phyloP scores from a whole-genome alignment of 2,888 invertebrate genomes.

The Entomobrya multifasciata region DNA sequence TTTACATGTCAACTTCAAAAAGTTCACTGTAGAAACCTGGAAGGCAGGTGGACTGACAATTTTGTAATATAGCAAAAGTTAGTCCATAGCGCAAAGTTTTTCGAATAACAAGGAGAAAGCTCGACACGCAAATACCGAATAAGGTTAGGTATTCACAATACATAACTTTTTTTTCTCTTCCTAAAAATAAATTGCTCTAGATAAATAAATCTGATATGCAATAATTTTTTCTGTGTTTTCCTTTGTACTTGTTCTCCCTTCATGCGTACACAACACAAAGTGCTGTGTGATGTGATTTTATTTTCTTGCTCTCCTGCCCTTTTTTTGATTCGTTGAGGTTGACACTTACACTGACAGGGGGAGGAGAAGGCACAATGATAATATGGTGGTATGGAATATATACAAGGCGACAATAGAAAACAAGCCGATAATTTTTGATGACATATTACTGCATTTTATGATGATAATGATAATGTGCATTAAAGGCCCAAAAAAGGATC shows the following conservation, averaged over 20 bases:
- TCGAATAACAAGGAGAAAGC: no score
- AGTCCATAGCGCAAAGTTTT: no score
- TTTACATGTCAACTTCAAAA: no score
- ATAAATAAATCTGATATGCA: slow-evolving; percentile 46
- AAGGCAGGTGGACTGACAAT: no score
- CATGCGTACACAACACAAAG: not conserved
- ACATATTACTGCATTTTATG: slow-evolving; percentile 60
- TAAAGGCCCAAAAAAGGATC: slow-evolving; percentile 51
- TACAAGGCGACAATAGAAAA: slow-evolving; percentile 59
- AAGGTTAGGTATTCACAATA: slow-evolving; percentile 1
- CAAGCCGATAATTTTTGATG: slow-evolving; percentile 70
- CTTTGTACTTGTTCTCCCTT: not conserved
- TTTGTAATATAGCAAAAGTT: no score
- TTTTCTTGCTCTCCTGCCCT: not conserved
- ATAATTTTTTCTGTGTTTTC: slow-evolving; percentile 26
- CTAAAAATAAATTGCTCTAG: slow-evolving; percentile 59
- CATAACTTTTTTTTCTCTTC: slow-evolving; percentile 43
- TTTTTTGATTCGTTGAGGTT: slow-evolving; percentile 67
- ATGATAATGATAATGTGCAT: slow-evolving; percentile 52
- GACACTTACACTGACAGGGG: slow-evolving; percentile 52
- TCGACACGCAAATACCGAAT: not conserved
- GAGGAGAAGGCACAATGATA: slow-evolving; percentile 20
- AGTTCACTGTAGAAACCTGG: no score
- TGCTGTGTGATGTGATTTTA: not conserved
- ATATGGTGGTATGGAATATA: slow-evolving; percentile 27